Evolutionary conservation across 2,797 vertebrate species (phyloP).

Genomic region (Eidolon dupreanum): DNA sequence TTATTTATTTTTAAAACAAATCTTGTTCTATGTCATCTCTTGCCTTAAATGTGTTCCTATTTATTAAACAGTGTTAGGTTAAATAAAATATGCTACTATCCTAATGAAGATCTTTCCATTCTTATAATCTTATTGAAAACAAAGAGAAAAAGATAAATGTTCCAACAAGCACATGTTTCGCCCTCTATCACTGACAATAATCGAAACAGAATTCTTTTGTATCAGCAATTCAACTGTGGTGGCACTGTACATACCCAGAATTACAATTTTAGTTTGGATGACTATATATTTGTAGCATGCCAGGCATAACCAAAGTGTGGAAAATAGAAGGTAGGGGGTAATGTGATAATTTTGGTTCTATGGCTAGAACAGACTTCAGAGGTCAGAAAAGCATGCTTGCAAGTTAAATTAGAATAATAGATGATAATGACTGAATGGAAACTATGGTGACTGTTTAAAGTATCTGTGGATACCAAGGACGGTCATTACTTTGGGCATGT

Average conservation of each 20-base stretch:
- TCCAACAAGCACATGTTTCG: neutral
- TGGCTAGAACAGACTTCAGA: neutral
- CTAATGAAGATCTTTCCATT: conserved; percentile 35
- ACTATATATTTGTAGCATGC: neutral
- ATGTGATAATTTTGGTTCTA: neutral
- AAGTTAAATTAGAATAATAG: neutral
- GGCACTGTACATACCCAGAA: conserved; percentile 38
- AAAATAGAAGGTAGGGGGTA: neutral
- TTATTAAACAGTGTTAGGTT: conserved; percentile 50
- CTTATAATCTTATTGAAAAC: conserved; percentile 21
- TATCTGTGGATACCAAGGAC: neutral
- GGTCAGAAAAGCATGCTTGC: neutral
- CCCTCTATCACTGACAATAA: conserved; percentile 39
- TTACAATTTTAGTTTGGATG: conserved; percentile 20
- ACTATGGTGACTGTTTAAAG: neutral
- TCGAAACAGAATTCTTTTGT: conserved; percentile 43
- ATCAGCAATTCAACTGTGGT: neutral
- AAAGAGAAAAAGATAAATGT: conserved; percentile 46
- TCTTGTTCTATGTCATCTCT: neutral
- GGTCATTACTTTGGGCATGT: neutral
- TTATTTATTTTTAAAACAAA: neutral
- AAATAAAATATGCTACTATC: conserved; percentile 46
- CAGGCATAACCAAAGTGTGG: neutral
- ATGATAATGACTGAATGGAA: neutral
- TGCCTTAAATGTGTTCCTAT: conserved; percentile 26